Base-by-base conservation (phyloP, 2,888 invertebrate genomes). In the Machimus atricapillus region DNA sequence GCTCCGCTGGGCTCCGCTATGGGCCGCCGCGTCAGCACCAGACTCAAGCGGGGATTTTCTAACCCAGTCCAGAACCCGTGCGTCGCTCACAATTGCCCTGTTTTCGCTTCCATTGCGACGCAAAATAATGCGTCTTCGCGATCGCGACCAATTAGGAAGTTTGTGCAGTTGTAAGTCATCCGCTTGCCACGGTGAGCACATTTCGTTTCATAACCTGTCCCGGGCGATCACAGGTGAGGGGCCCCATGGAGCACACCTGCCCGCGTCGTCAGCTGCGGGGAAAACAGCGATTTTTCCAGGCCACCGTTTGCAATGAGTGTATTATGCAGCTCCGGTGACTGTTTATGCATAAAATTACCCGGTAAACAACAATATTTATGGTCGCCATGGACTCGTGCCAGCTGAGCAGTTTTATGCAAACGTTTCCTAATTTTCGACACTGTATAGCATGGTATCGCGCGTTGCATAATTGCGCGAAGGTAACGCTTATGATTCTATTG, bases 151-250 rank as follows among this genome's bases (percentile, higher is more conserved):
- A 83, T 83, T 83, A 83, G 82, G 82, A 83, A 83, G 82, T 83
- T 83, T 46, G n/a, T n/a, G 37, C 82, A 83, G 9, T 83, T 66
- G 66, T 83, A 83, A 83, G 82, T 83, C 66, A 83, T 66, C 82
- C 37, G 46, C 66, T 19, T 56, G 43, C 56, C 34, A 19, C 31
- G 52, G 6, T 31, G 34, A 81, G 56, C 16, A 81, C 81, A 56
- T 40, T 19, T 37, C n/a, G 43, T 82, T 83, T 83, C 66, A 66
- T 83, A 83, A 83, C 40, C 37, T 31, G 56, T 56, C 16, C 43
- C 12, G 1, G 66, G 66, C 66, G 40, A 40, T 66, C 66, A 82
- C 82, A 66, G 19, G 66, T 66, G 66, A 66, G 66, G n/a, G 8
- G 7, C 14, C 19, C 23, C 23, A 2, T 1, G 9, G 37, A 37